Evolutionary conservation across 2,888 invertebrate species (phyloP), one percentile per base, ranked within the genome.

Genomic region (Drosophila kuntzei): DNA sequence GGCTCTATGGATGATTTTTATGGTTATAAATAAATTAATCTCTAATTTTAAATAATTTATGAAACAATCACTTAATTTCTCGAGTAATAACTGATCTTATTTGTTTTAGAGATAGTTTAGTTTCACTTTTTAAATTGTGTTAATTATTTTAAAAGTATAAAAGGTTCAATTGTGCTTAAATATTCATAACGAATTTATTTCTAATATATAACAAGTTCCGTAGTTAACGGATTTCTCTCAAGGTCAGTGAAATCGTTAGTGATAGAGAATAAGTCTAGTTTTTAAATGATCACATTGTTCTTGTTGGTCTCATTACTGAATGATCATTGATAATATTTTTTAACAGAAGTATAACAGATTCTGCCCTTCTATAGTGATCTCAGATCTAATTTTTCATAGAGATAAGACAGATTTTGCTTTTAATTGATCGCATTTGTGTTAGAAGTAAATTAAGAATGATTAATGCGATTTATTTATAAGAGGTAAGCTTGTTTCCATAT

Each of bases 391-490:
- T 29, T 37, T 12, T 16, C 1, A 12, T n/a, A 39, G 37, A 22
- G 49, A 49, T 49, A 49, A 50, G 36, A 6, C 2, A 2, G 9
- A n/a, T 34, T 34, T 12, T 39, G 27, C 5, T 39, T 29, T 4
- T n/a, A 18, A 29, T 3, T 20, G n/a, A 18, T 39, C 2, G 18
- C 18, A 12, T 29, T 51, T 51, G n/a, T 27, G 7, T 39, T 39
- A 11, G 32, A 20, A 18, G 29, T 47, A 8, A 37, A 12, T 29
- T 16, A 27, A 11, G n/a, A 25, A 12, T 51, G 50, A 51, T 51
- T 51, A 37, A 51, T 51, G 25, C 0, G 50, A 37, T 14, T 34
- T 36, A n/a, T 27, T 12, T 27, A 27, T 37, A 37, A 18, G 25
- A 36, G 12, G 16, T 37, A 50, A 2, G 20, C 11, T 4, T 49